These are phyloP conservation scores for Leucoraja ocellata DNA, from an alignment of 2,797 vertebrate species.

Conservation along the genomic window DNA sequence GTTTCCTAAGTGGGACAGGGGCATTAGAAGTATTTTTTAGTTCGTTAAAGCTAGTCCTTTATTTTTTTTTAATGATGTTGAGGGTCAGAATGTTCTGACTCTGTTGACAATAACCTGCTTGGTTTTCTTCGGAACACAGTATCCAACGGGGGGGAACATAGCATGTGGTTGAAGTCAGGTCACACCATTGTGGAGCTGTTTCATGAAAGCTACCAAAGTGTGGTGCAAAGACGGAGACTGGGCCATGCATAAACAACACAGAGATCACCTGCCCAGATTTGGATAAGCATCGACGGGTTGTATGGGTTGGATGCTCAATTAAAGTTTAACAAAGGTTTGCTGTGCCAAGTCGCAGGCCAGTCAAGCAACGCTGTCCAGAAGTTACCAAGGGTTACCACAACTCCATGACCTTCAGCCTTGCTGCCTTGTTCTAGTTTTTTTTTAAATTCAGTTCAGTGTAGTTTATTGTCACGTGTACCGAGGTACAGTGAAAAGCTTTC, in stretches of 20 bases:
- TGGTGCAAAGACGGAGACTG: neutral
- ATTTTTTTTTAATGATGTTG: neutral
- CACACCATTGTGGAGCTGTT: neutral
- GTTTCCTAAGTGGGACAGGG: too few relatives aligned
- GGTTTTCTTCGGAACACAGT: neutral
- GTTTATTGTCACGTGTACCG: too few relatives aligned
- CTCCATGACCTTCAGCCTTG: neutral
- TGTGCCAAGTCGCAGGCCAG: neutral
- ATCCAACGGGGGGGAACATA: neutral
- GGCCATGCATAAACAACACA: neutral
- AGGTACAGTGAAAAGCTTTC: too few relatives aligned
- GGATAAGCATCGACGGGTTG: neutral
- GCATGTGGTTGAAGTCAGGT: neutral
- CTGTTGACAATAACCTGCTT: slow-evolving; percentile 4
- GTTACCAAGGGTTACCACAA: neutral
- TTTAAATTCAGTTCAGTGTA: too few relatives aligned
- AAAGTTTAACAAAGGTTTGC: neutral
- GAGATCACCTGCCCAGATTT: neutral
- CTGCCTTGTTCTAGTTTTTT: neutral
- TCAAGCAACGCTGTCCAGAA: too few relatives aligned
- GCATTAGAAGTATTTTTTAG: neutral
- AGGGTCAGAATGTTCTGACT: slow-evolving; percentile 20
- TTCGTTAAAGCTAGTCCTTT: neutral
- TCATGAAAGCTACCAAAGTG: neutral
- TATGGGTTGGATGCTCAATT: neutral